Base-by-base conservation (phyloP, 2,888 invertebrate species). In the Hofmannophila pseudospretella region DNA sequence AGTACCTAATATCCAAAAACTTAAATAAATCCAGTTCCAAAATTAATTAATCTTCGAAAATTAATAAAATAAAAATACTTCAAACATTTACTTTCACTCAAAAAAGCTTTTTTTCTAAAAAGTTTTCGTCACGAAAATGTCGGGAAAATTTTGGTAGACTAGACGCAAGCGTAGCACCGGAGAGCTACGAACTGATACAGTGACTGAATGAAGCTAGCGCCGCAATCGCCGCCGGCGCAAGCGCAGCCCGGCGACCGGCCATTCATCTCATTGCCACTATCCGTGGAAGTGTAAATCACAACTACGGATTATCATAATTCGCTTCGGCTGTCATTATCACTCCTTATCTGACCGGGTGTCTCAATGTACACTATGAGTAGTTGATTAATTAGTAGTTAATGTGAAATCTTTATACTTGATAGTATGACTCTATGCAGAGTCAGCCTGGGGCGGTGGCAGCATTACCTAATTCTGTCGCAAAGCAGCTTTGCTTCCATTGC, bases 241-340 rank as follows among this genome's bases (percentile, higher is more conserved):
- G 46, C 64, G 59, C 58, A 52, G 44, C 45, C n/a, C n/a, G n/a
- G n/a, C 49, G 39, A 42, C 28, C 42, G 44, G 53, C 49, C 47
- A n/a, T 23, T 54, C 52, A 49, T 52, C 70, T 77, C 80, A 78
- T 77, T 80, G 81, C 78, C 79, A 69, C 68, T 56, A 16, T 5
- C n/a, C 56, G 58, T 62, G 64, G 41, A 51, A 54, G 51, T 51
- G 23, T 47, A 50, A n/a, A 44, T 45, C 22, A 32, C 22, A 22
- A 46, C 51, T 47, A 48, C n/a, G 47, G 54, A 54, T 54, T 32
- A 39, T 34, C 38, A 25, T 25, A 19, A 19, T 30, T 30, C 3
- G 13, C 10, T 23, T 4, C 8, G 16, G n/a, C 23, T n/a, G n/a
- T n/a, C 22, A 7, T 23, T 14, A 28, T 28, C 13, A 7, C 7